A percentile compares a stretch with the other conserved stretches of the same genome.
Evolutionary conservation across 2,797 vertebrate species (phyloP).

Genomic region (Pseudochirops corinnae): DNA sequence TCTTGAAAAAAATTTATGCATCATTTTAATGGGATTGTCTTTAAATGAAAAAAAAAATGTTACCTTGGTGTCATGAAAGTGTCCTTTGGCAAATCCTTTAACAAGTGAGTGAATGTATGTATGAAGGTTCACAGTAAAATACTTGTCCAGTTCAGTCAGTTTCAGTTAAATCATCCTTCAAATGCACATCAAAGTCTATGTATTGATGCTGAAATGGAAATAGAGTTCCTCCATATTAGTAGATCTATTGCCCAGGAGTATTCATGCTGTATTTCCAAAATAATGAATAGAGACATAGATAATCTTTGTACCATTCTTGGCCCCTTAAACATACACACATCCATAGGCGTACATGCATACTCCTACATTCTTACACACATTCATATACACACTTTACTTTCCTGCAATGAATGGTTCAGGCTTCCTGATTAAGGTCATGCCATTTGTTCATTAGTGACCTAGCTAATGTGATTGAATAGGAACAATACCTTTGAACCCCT

Average conservation of each 20-base stretch:
- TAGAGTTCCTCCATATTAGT: slow-evolving; percentile 64
- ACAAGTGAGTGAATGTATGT: slow-evolving; percentile 71
- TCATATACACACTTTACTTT: slow-evolving; percentile 73
- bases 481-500: slow-evolving; percentile 97
- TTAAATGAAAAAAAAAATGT: slow-evolving; percentile 67
- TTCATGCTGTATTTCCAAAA: slow-evolving; percentile 68
- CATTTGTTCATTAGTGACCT: slow-evolving; percentile 92
- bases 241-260: slow-evolving; percentile 67
- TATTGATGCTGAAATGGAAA: slow-evolving; percentile 40
- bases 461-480: slow-evolving; percentile 97
- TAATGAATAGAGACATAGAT: slow-evolving; percentile 35
- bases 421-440: slow-evolving; percentile 94
- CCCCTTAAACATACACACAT: slow-evolving; percentile 63
- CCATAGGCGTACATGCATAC: slow-evolving; percentile 54
- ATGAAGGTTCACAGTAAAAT: slow-evolving; percentile 70
- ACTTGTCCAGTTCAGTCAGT: slow-evolving; percentile 61
- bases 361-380: slow-evolving; percentile 53
- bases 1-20: slow-evolving; percentile 74
- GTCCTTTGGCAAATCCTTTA: slow-evolving; percentile 71
- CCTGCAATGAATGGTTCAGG: slow-evolving; percentile 79
- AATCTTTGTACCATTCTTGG: slow-evolving; percentile 68
- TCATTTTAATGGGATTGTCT: slow-evolving; percentile 71
- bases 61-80: slow-evolving; percentile 73
- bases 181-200: background rate
- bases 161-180: slow-evolving; percentile 76